Conservation (phyloP, 2,888 invertebrate genomes). For the Lasioglossum figueresi region DNA sequence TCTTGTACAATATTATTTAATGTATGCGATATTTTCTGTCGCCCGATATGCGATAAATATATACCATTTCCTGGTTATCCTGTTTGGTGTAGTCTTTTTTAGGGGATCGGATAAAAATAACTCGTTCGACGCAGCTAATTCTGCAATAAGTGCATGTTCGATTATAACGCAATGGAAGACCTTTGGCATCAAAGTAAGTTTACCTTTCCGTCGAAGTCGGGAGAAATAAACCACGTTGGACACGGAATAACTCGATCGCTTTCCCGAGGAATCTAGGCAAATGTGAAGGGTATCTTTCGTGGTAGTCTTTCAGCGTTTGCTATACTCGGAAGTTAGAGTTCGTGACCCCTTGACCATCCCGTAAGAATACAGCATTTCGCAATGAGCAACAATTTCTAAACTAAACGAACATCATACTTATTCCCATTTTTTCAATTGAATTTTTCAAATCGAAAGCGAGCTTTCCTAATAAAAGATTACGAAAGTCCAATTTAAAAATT, state of each 20-base stretch:
- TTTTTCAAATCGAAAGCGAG: not conserved
- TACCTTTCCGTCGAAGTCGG: conserved; percentile 2
- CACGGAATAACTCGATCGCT: conserved; percentile 8
- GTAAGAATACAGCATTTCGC: not conserved
- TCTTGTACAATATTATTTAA: not conserved
- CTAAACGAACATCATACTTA: not conserved
- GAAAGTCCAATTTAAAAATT: not conserved
- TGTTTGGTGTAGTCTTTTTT: not conserved
- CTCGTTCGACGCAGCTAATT: not conserved
- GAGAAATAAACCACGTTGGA: not conserved
- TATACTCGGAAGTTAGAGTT: not conserved
- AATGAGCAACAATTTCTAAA: not conserved
- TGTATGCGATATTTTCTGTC: not conserved
- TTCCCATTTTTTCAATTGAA: not conserved
- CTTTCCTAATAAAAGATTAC: not conserved
- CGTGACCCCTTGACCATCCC: not conserved
- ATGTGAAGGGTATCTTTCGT: not conserved
- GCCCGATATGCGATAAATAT: not conserved
- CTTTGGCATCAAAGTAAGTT: conserved; percentile 17
- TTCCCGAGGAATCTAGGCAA: not conserved
- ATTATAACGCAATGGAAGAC: conserved; percentile 10
- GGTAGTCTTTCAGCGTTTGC: not conserved
- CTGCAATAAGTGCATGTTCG: conserved; percentile 15
- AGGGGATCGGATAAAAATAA: not conserved
- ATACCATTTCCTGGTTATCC: not conserved